Conservation (phyloP, 2,888 invertebrate species). For the Osmoderma eremita region DNA sequence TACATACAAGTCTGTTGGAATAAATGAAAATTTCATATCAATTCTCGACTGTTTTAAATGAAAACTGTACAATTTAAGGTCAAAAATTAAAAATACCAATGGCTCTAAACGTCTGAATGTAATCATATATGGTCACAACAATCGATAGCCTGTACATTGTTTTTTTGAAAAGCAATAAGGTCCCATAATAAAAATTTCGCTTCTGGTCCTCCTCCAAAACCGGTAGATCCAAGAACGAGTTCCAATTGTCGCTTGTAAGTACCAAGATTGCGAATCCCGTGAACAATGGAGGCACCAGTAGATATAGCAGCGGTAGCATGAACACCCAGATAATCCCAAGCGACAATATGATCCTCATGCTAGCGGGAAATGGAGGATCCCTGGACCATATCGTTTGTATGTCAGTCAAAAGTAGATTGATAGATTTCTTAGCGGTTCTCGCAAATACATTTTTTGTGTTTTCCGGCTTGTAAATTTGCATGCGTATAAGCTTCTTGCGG, state of each 20-base stretch:
- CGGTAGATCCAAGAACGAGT: slow-evolving; percentile 23
- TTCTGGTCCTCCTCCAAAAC: slow-evolving; percentile 25
- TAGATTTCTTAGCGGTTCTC: slow-evolving; percentile 22
- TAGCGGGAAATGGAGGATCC: slow-evolving; percentile 38
- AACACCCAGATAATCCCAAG: slow-evolving; percentile 28
- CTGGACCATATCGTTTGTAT: slow-evolving; percentile 36
- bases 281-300: slow-evolving; percentile 33
- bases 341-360: slow-evolving; percentile 37
- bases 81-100: slow-evolving; percentile 34
- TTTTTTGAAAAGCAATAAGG: slow-evolving; percentile 23
- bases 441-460: slow-evolving; percentile 1
- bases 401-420: slow-evolving; percentile 23
- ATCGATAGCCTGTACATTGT: slow-evolving; percentile 39
- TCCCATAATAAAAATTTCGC: slow-evolving; percentile 15
- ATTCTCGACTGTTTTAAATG: no score
- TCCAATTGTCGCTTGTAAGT: slow-evolving; percentile 21
- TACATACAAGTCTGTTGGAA: no score
- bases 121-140: slow-evolving; percentile 38
- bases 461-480: slow-evolving; percentile 19
- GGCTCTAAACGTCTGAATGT: slow-evolving; percentile 37
- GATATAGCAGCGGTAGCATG: slow-evolving; percentile 30
- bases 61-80: neutral
- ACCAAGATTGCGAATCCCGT: slow-evolving; percentile 3
- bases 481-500: slow-evolving; percentile 1
- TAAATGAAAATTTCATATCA: no score